Percentiles rank a stretch among this genome's conserved stretches.
Evolutionary conservation across 2,888 invertebrate species (phyloP).

Genomic region (Cephonodes hylas): DNA sequence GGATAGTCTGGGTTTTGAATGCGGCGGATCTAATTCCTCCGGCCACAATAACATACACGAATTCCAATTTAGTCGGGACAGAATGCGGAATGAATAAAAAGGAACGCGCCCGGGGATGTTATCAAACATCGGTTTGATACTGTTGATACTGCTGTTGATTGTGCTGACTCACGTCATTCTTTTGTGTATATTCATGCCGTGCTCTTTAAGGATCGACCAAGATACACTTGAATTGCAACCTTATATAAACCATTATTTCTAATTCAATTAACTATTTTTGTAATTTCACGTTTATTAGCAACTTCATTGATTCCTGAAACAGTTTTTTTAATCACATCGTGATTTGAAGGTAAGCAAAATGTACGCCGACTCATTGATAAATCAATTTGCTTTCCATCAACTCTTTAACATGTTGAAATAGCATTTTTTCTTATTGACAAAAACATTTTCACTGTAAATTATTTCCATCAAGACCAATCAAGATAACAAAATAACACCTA

Average conservation of each 20-base stretch:
- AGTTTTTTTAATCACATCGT: neutral
- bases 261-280: neutral
- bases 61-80: slow-evolving; percentile 69
- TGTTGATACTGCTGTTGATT: slow-evolving; percentile 36
- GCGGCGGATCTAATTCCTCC: slow-evolving; percentile 76
- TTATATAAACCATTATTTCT: neutral
- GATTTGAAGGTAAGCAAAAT: neutral
- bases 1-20: slow-evolving; percentile 74
- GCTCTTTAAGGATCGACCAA: neutral
- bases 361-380: neutral
- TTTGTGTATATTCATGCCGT: neutral
- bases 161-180: slow-evolving; percentile 2
- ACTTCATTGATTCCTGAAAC: neutral
- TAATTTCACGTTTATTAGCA: neutral
- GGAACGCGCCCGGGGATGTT: slow-evolving; percentile 45
- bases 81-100: slow-evolving; percentile 55
- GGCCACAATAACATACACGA: slow-evolving; percentile 68
- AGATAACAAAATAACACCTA: slow-evolving; percentile 38
- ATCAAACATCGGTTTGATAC: slow-evolving; percentile 54
- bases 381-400: neutral
- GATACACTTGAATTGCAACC: neutral
- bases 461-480: slow-evolving; percentile 27
- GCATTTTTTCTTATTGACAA: neutral
- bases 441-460: slow-evolving; percentile 12
- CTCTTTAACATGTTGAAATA: neutral